Evolutionary conservation across 2,113 vertebrate species (phyloP).

Genomic region (Podarcis raffonei): DNA sequence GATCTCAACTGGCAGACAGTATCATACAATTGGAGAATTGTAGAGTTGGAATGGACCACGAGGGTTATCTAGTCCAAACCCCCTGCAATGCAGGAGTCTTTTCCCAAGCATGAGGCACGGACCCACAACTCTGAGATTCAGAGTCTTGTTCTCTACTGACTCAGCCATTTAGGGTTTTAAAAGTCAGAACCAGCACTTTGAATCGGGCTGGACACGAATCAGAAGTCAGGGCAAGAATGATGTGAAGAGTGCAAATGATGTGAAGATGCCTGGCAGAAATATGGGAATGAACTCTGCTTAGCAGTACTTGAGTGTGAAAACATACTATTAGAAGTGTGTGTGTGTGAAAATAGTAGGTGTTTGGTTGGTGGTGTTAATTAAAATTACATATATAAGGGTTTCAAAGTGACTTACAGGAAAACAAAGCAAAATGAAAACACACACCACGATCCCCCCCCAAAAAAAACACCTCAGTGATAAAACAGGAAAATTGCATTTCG

Average conservation of each 20-base stretch:
- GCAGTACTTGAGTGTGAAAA: not conserved
- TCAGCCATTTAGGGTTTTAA: no score
- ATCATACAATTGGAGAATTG: no score
- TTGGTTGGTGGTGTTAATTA: not conserved
- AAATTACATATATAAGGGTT: not conserved
- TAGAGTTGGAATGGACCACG: no score
- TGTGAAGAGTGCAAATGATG: not conserved
- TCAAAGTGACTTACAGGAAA: not conserved
- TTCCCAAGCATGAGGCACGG: no score
- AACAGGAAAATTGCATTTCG: not conserved
- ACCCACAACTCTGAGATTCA: no score
- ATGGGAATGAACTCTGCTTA: not conserved
- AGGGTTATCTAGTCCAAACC: no score
- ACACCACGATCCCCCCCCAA: not conserved
- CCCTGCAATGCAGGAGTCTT: no score
- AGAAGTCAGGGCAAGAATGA: not conserved
- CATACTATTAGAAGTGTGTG: not conserved
- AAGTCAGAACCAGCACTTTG: no score
- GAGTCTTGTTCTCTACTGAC: no score
- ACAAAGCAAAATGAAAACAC: not conserved
- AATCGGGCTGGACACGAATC: not conserved
- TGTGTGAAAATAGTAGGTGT: not conserved
- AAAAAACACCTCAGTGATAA: no score
- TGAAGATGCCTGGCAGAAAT: not conserved
- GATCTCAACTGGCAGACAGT: no score